phyloP scores from a whole-genome alignment of 1,140 invertebrate species.

The Solenopsis invicta region DNA sequence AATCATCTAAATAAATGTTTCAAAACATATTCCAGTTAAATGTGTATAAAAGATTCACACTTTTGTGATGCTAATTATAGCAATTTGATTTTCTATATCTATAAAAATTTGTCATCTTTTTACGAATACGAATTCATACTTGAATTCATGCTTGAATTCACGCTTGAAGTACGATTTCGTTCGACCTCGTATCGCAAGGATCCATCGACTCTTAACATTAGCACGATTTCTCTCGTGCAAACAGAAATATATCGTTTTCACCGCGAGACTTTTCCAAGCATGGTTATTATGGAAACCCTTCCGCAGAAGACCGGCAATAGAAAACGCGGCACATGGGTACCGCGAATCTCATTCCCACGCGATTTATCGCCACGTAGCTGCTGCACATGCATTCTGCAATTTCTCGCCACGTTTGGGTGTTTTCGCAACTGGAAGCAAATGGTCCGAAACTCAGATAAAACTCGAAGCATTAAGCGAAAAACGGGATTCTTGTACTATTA shows the following conservation, averaged over 20 bases:
- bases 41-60: background rate
- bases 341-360: constrained; percentile 12
- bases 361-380: constrained; percentile 7
- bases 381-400: background rate
- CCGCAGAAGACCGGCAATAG: constrained; percentile 24
- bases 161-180: background rate
- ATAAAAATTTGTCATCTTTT: background rate
- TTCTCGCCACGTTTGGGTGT: background rate
- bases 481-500: background rate
- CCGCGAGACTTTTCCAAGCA: constrained; percentile 23
- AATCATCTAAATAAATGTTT: background rate
- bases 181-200: background rate
- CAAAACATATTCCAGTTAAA: background rate
- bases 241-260: constrained; percentile 46
- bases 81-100: background rate
- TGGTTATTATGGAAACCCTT: constrained; percentile 21
- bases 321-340: constrained; percentile 14
- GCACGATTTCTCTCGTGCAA: constrained; percentile 28
- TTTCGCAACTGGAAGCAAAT: background rate
- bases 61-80: background rate
- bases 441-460: background rate
- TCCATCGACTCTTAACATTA: constrained; percentile 21
- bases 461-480: background rate
- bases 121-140: background rate
- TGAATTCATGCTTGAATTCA: background rate